A percentile compares a stretch with the other conserved stretches of the same genome.
These are phyloP conservation scores for Diarsia brunnea DNA, from an alignment of 2,888 invertebrate species.

Conservation along the genomic window DNA sequence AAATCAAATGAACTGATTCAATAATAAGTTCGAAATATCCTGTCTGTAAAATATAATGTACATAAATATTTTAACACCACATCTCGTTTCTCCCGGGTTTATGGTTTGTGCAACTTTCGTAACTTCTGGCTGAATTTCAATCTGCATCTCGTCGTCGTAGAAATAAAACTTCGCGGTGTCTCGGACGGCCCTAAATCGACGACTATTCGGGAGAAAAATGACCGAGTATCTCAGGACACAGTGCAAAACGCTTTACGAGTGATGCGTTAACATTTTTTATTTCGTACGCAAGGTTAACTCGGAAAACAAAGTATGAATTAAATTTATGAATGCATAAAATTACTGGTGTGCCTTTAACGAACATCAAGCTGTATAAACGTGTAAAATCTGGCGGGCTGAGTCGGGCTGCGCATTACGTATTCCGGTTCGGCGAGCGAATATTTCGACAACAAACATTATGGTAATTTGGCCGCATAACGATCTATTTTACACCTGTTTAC, in stretches of 20 bases:
- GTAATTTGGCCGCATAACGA: conserved; percentile 86
- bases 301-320: conserved; percentile 78
- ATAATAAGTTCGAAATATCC: neutral
- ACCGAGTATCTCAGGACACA: conserved; percentile 44
- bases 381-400: conserved; percentile 81
- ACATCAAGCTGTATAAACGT: conserved; percentile 81
- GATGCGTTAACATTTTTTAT: conserved; percentile 65
- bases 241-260: conserved; percentile 60
- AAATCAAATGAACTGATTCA: neutral
- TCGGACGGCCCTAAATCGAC: conserved; percentile 58
- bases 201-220: conserved; percentile 61
- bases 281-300: conserved; percentile 68
- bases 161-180: conserved; percentile 49
- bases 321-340: conserved; percentile 83
- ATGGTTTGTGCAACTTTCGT: conserved; percentile 1
- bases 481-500: conserved; percentile 89
- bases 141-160: conserved; percentile 32
- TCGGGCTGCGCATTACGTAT: conserved; percentile 85
- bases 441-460: conserved; percentile 89
- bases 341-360: conserved; percentile 81
- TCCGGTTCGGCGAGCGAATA: conserved; percentile 86
- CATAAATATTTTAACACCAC: neutral
- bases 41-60: neutral
- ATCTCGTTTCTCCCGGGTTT: neutral
- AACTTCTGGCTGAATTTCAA: conserved; percentile 29